Conservation (phyloP, 2,797 vertebrate species). For the Smutsia gigantea region DNA sequence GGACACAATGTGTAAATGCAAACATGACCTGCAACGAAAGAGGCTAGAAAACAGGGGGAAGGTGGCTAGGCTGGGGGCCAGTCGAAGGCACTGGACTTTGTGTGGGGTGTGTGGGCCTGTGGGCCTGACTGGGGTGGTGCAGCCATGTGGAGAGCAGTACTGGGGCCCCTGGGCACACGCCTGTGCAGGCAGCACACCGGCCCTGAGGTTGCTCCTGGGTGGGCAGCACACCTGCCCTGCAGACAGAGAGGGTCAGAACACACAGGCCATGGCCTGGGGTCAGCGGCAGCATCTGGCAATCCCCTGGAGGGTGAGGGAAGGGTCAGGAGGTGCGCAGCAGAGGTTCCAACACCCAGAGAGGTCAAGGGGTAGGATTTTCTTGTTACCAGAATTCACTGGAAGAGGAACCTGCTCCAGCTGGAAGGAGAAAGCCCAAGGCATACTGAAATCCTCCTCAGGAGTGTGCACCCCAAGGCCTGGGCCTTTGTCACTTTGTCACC, state of each 20-base stretch:
- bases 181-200: too few relatives aligned
- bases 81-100: rapidly evolving
- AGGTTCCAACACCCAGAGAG: rapidly evolving
- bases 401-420: rapidly evolving
- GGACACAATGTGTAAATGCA: rapidly evolving
- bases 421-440: rapidly evolving
- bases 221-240: neutral
- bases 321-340: rapidly evolving
- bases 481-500: neutral
- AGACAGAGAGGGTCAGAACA: neutral
- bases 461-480: rapidly evolving
- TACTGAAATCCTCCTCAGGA: rapidly evolving
- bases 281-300: neutral
- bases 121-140: neutral
- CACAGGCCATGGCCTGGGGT: rapidly evolving
- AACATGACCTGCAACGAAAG: too few relatives aligned
- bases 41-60: neutral
- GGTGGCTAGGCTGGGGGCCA: rapidly evolving
- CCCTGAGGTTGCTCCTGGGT: too few relatives aligned
- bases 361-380: rapidly evolving
- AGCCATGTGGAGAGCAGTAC: too few relatives aligned
- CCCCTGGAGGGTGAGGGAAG: rapidly evolving
- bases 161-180: too few relatives aligned
- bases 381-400: rapidly evolving
- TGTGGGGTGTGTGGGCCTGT: rapidly evolving